A percentile compares a stretch with the other conserved stretches of the same genome.
Evolutionary conservation across 2,113 vertebrate genomes (phyloP).

Genomic region (Mormoops blainvillei): DNA sequence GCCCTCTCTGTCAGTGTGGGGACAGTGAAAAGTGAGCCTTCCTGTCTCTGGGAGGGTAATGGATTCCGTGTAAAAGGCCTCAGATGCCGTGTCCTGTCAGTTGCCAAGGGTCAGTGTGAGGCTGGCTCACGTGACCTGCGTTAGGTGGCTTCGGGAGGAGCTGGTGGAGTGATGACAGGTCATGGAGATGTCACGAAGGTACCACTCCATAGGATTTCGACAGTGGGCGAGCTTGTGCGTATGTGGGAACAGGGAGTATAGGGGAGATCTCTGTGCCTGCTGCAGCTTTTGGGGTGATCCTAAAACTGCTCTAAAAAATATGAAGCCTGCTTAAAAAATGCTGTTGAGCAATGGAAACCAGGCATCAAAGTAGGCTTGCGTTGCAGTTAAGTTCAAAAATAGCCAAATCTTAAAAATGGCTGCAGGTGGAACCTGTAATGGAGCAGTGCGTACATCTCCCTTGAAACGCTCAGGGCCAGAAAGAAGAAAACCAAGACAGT

Average conservation of each 20-base stretch:
- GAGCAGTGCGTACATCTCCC: background rate
- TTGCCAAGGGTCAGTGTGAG: background rate
- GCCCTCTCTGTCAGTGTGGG: background rate
- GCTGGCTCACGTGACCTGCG: background rate
- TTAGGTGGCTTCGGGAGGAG: background rate
- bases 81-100: background rate
- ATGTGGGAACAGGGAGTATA: background rate
- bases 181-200: background rate
- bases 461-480: background rate
- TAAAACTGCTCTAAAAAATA: background rate
- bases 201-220: background rate
- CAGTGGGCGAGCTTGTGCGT: background rate
- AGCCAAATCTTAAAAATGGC: background rate
- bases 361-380: background rate
- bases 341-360: background rate
- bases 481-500: background rate
- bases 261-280: background rate
- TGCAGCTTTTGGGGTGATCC: background rate
- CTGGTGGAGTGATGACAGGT: background rate
- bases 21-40: background rate
- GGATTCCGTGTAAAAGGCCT: background rate
- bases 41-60: background rate
- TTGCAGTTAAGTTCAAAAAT: constrained; percentile 25
- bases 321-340: background rate
- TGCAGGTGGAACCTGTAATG: background rate